Evolutionary conservation across 1,140 invertebrate genomes (phyloP).

Genomic region (Drosophila grimshawi): DNA sequence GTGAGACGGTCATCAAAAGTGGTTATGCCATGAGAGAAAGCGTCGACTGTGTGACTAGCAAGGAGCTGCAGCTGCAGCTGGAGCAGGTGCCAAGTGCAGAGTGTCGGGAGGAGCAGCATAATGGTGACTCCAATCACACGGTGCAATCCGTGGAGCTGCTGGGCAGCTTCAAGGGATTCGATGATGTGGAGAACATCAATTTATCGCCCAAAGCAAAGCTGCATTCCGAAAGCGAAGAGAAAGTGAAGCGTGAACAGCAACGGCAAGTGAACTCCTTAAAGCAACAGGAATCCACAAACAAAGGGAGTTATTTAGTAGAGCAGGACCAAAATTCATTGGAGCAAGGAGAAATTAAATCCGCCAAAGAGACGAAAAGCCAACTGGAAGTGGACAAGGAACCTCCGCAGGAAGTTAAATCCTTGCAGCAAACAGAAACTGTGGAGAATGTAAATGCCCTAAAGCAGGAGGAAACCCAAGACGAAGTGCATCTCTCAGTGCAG

Average conservation of each 20-base stretch:
- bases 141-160: constrained; percentile 56
- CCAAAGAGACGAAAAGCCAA: too few species aligned
- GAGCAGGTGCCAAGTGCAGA: background rate
- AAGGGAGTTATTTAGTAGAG: background rate
- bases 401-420: background rate
- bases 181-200: constrained; percentile 65
- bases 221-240: constrained; percentile 7
- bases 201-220: constrained; percentile 58
- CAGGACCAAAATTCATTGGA: too few species aligned
- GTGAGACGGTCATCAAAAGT: constrained; percentile 71
- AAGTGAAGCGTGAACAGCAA: background rate
- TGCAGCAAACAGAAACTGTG: background rate
- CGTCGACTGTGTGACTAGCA: background rate
- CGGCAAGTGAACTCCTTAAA: background rate
- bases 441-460: too few species aligned
- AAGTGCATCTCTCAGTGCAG: background rate
- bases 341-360: too few species aligned
- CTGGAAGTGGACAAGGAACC: background rate
- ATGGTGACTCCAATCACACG: constrained; percentile 37
- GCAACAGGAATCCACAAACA: background rate
- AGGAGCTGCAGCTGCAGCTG: background rate
- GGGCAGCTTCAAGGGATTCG: constrained; percentile 64
- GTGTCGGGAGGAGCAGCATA: background rate
- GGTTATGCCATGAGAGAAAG: constrained; percentile 46
- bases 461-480: background rate